Base-by-base conservation (phyloP, 2,888 invertebrate genomes). In the Formica aserva region DNA sequence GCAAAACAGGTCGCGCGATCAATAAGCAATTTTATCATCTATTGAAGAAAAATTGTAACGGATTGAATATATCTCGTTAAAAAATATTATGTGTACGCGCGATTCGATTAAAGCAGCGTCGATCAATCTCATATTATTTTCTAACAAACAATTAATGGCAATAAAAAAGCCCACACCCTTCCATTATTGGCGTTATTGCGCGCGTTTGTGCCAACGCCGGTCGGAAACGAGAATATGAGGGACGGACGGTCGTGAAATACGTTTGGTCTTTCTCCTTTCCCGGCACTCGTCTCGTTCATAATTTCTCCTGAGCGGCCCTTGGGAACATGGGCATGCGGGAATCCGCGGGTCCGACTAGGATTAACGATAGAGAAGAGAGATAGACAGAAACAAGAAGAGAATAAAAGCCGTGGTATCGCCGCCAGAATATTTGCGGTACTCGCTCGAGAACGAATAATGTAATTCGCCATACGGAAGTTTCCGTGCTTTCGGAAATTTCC, bases 361-460 rank as follows among this genome's bases (percentile, higher is more conserved):
- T 89, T 89, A 89, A 87, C 87, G 85, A 80, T 29, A 26, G 63
- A 48, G 48, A 13, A 22, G 15, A 35, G n/a, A 29, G 22, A n/a
- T 18, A 18, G 62, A 48, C 9, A 69, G 32, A 65, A 69, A 72
- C 45, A 80, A 29, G 76, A 65, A 52, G 45, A 60, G 13, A 60
- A 86, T 84, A 88, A 71, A 45, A 85, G 62, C 85, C 78, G 89
- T 11, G 41, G 83, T 89, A 89, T 89, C 85, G 85, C 86, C 69
- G 72, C 78, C 85, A 86, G 88, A 89, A 89, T 89, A 89, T 89
- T 89, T 89, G 89, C 83, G 82, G 86, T 83, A 85, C 81, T 84
- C 86, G 82, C 82, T 84, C 84, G 86, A 89, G 83, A 87, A 85
- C 87, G 86, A 89, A 86, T 89, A 89, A 89, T 81, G 86, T 87